Evolutionary conservation across 2,888 invertebrate species (phyloP).

Genomic region (Synergus japonicus): DNA sequence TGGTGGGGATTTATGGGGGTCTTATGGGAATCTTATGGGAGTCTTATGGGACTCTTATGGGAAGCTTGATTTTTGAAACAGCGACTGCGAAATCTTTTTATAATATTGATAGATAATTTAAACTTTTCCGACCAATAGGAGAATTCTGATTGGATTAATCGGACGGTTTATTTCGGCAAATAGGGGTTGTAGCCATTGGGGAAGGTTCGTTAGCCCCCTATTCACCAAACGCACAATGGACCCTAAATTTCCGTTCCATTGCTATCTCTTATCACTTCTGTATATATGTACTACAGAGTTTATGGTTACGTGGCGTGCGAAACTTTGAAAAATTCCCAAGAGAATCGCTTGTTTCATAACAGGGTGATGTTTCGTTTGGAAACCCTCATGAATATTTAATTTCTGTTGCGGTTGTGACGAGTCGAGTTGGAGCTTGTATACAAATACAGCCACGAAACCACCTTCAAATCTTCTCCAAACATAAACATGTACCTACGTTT

Average conservation of each 20-base stretch:
- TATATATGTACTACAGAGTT: background rate
- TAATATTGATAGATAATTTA: background rate
- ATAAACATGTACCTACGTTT: background rate
- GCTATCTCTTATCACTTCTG: constrained; percentile 16
- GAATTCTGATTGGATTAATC: constrained; percentile 20
- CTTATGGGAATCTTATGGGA: no score
- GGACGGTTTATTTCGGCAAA: background rate
- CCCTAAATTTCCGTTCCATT: constrained; percentile 33
- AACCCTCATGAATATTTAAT: constrained; percentile 67
- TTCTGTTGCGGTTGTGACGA: constrained; percentile 28
- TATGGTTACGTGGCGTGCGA: background rate
- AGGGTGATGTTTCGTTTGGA: constrained; percentile 48
- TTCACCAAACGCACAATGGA: constrained; percentile 25
- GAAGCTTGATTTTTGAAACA: no score
- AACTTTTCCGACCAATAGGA: background rate
- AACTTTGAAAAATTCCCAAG: constrained; percentile 60
- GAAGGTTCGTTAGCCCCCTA: constrained; percentile 35
- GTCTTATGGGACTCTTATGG: no score
- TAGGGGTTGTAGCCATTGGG: constrained; percentile 1
- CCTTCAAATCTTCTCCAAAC: background rate
- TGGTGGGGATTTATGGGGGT: accelerated
- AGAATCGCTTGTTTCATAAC: constrained; percentile 47
- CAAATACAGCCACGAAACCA: background rate
- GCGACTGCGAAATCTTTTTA: no score
- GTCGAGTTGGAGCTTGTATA: background rate